Evolutionary conservation across 2,113 vertebrate genomes (phyloP).

Genomic region (Chloroceryle aenea): DNA sequence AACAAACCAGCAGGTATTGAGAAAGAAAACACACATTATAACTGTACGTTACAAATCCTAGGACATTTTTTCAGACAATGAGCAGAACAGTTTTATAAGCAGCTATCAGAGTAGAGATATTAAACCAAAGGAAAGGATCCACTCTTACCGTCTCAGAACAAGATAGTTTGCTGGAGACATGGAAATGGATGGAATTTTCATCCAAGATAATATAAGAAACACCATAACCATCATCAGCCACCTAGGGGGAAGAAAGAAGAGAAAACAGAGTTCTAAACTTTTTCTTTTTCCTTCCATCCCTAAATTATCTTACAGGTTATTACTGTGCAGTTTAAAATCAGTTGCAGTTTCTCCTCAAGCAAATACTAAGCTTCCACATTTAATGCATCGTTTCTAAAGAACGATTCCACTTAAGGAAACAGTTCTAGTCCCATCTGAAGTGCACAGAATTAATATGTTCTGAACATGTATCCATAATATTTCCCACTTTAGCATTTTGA

Average conservation of each 20-base stretch:
- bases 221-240: constrained; percentile 96
- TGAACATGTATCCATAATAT: background rate
- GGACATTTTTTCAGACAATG: background rate
- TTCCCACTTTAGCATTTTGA: background rate
- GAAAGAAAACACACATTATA: background rate
- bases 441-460: background rate
- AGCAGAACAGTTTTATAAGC: background rate
- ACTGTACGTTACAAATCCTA: background rate
- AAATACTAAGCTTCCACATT: background rate
- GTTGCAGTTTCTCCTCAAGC: background rate
- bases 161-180: constrained; percentile 95
- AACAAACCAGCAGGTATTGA: background rate
- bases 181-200: constrained; percentile 92
- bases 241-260: constrained; percentile 69
- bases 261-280: background rate
- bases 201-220: constrained; percentile 94
- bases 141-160: constrained; percentile 89
- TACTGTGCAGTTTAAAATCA: background rate
- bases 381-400: background rate
- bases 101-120: background rate
- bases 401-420: background rate
- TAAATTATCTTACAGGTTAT: background rate
- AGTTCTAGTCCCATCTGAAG: background rate
- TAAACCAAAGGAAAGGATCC: background rate
- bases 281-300: background rate